Evolutionary conservation across 2,113 vertebrate genomes (phyloP), one percentile per base, ranked within the genome.

Genomic region (Elaphurus davidianus): DNA sequence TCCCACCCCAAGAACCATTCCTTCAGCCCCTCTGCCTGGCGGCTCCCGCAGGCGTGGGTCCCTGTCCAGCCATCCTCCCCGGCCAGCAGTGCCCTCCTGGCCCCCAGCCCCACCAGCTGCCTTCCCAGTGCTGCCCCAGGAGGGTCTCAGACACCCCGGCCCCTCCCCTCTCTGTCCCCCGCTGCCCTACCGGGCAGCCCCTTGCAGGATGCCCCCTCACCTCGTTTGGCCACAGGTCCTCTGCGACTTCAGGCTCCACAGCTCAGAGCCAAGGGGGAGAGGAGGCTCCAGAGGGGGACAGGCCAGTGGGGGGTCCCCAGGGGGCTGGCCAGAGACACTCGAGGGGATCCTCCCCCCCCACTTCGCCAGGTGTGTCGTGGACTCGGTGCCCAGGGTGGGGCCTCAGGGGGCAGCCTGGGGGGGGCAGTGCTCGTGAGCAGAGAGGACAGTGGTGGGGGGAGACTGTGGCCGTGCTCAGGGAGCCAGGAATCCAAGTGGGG

Each of bases 41-140:
- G 1, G 36, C 27, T 54, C 27, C 3, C 3, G n/a, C 45, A 23
- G 47, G 28, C 1, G 0, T 1, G 10, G 25, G 50, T 7, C 21
- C 78, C 52, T 8, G 14, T 28, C 21, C 27, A 33, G 9, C 6
- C 67, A 13, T 64, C 47, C 67, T 21, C 76, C 1, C 45, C 0
- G 4, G 17, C n/a, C 43, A 57, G 15, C 6, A 5, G 15, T 11
- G 11, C 47, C 36, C 43, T 54, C 40, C 45, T 5, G 45, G 47
- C 45, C 10, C 57, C 74, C 10, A 47, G 62, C 4, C 28, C 62
- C 36, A 8, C 14, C 4, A 5, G 0, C 40, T 11, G 6, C 81
- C 79, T 64, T 64, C 85, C 45, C 16, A 57, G 33, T 10, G 6
- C 13, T 30, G 33, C 82, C 10, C 13, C 67, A 14, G 3, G 33